These are phyloP conservation scores for Ptilorrhoa leucosticta DNA, from an alignment of 2,113 vertebrate genomes.

Conservation along the genomic window DNA sequence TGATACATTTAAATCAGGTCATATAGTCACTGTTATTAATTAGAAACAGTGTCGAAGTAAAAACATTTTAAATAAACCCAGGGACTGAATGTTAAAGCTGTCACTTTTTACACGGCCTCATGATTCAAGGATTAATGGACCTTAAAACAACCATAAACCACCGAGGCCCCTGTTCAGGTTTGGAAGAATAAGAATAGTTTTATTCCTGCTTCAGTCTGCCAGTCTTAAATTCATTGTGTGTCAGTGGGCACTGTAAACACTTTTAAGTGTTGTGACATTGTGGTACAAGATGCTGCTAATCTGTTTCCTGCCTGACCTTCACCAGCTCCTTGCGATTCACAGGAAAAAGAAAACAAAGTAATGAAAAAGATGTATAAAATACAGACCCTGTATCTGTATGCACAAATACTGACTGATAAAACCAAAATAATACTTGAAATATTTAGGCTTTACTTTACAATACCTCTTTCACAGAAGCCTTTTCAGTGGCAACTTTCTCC, in stretches of 20 bases:
- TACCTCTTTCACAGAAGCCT: neutral
- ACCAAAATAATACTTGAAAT: neutral
- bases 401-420: neutral
- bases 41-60: constrained; percentile 69
- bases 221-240: constrained; percentile 71
- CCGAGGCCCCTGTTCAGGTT: constrained; percentile 65
- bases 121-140: constrained; percentile 82
- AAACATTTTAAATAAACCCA: constrained; percentile 73
- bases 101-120: constrained; percentile 76
- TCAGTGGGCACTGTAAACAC: constrained; percentile 76
- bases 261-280: constrained; percentile 77
- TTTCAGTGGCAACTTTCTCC: neutral
- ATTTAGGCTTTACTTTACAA: neutral
- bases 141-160: constrained; percentile 79
- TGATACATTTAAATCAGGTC: constrained; percentile 59
- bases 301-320: constrained; percentile 72
- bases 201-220: constrained; percentile 56
- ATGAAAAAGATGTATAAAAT: neutral
- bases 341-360: constrained; percentile 15
- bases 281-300: constrained; percentile 63
- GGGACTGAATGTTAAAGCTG: constrained; percentile 72
- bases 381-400: neutral
- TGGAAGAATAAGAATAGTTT: constrained; percentile 66
- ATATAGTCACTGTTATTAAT: constrained; percentile 65
- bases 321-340: neutral